A percentile compares a stretch with the other conserved stretches of the same genome.
phyloP scores from a whole-genome alignment of 2,113 vertebrate species.

The Gadus chalcogrammus region DNA sequence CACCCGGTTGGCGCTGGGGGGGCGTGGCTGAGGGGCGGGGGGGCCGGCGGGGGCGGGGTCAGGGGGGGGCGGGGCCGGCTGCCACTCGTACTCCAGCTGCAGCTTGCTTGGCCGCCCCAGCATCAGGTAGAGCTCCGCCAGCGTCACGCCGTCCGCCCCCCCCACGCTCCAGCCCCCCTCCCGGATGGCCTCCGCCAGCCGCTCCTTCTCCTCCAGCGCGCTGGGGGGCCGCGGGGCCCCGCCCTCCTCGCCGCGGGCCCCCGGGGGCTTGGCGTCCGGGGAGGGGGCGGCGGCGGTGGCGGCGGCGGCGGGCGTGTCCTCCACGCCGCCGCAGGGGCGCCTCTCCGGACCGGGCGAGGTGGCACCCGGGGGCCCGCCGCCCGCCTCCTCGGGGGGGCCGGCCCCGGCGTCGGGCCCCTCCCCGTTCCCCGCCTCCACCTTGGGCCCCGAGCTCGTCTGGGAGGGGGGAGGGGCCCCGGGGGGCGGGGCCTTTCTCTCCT shows the following conservation, averaged over 20 bases:
- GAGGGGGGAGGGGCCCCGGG: constrained; percentile 16
- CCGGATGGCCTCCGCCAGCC: constrained; percentile 80
- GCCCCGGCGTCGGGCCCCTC: constrained; percentile 15
- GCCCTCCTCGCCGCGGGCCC: constrained; percentile 41
- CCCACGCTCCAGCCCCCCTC: constrained; percentile 90
- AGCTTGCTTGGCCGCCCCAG: constrained; percentile 94
- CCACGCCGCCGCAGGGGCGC: constrained; percentile 14
- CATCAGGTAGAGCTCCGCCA: constrained; percentile 99
- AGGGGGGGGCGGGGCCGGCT: constrained; percentile 51
- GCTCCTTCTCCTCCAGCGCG: constrained; percentile 50
- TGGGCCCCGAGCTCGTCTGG: constrained; percentile 24
- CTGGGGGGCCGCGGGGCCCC: constrained; percentile 29
- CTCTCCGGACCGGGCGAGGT: constrained; percentile 49
- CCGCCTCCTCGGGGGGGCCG: constrained; percentile 13
- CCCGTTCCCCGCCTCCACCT: constrained; percentile 40
- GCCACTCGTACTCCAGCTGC: constrained; percentile 96
- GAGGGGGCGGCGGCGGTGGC: constrained; percentile 20
- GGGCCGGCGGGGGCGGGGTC: constrained; percentile 17
- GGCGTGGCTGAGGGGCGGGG: constrained; percentile 29
- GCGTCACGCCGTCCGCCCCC: constrained; percentile 87
- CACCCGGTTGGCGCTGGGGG: constrained; percentile 79
- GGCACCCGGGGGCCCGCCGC: constrained; percentile 10
- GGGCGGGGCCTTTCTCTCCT: constrained; percentile 47
- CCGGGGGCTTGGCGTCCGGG: constrained; percentile 39
- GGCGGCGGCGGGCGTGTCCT: constrained; percentile 48